Conservation (phyloP, 2,888 invertebrate species). For the Parnassius glacialis region DNA sequence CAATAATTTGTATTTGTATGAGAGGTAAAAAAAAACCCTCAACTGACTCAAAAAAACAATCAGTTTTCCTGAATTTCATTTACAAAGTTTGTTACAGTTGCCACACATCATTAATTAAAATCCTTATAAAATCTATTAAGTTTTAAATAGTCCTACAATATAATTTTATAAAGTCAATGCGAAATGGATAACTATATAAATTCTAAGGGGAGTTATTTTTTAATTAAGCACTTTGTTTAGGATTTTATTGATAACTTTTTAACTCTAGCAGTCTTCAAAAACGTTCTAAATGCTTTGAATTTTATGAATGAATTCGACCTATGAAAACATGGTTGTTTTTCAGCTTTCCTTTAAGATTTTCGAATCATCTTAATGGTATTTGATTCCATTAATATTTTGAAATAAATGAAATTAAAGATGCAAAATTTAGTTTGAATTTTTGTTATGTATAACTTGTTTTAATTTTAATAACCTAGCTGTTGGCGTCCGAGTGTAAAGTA, state of each 20-base stretch:
- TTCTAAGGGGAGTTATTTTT: too few species aligned
- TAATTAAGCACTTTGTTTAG: too few species aligned
- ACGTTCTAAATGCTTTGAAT: constrained; percentile 26
- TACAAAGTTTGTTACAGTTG: not conserved
- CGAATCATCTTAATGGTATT: constrained; percentile 49
- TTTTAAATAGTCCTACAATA: too few species aligned
- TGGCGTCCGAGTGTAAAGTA: constrained; percentile 62
- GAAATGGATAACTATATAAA: too few species aligned
- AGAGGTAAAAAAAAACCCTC: too few species aligned
- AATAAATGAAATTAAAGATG: constrained; percentile 41
- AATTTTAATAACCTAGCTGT: constrained; percentile 64
- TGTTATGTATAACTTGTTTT: constrained; percentile 38
- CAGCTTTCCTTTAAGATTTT: constrained; percentile 69
- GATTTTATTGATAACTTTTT: too few species aligned
- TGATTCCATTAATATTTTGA: constrained; percentile 42
- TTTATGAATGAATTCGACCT: constrained; percentile 48
- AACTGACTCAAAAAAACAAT: too few species aligned
- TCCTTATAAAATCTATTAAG: too few species aligned
- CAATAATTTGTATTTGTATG: too few species aligned
- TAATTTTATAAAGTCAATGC: too few species aligned
- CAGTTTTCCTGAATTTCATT: not conserved
- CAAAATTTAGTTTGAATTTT: constrained; percentile 44
- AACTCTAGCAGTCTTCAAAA: constrained; percentile 31
- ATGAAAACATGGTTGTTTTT: constrained; percentile 79
- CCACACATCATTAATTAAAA: too few species aligned